Base-by-base conservation (phyloP, 2,113 vertebrate species). In the Oryzias curvinotus region DNA sequence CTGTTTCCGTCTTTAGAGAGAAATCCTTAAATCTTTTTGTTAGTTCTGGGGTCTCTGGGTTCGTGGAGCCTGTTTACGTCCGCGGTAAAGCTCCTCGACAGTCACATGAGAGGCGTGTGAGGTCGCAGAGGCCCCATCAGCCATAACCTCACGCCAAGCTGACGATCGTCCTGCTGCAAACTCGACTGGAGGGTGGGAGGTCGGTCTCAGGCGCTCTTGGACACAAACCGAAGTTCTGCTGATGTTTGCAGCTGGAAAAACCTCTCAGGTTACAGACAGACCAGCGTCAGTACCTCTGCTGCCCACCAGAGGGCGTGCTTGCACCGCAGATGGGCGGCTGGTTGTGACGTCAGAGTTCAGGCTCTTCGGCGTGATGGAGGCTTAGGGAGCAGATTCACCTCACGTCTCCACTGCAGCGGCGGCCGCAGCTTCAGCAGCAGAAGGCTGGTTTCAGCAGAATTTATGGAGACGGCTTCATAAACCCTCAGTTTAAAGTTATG, bases 331-430 rank as follows among this genome's bases (percentile, higher is more conserved):
- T 73, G 12, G 15, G 21, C 25, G 46, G 44, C 15, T 28, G 1
- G 14, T 8, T 57, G 1, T 28, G 14, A 52, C 59, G 7, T 41
- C 50, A 48, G 52, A 28, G 17, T 30, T 57, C 46, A 51, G 57
- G 30, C 28, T 2, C 44, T 44, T 46, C 0, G 49, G 52, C 68
- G 57, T 52, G 68, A 63, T 54, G 43, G 26, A 62, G 66, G 59
- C 41, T 7, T 5, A 50, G 73, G 57, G 71, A 84, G 58, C 68
- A 36, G 50, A 80, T 75, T 80, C 71, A 42, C 59, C 46, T 84
- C 81, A 78, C 74, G 66, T 80, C 73, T 53, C 28, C 57, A 3
- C 7, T 77, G 78, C 81, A 80, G 84, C 76, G 77, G 52, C 44
- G 65, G 60, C 23, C 45, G 61, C 46, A 53, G 21, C 16, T n/a